A percentile compares a stretch with the other conserved stretches of the same genome.
These are phyloP conservation scores for Lepidochitona cinerea DNA, from an alignment of 2,888 invertebrate genomes.

Conservation along the genomic window DNA sequence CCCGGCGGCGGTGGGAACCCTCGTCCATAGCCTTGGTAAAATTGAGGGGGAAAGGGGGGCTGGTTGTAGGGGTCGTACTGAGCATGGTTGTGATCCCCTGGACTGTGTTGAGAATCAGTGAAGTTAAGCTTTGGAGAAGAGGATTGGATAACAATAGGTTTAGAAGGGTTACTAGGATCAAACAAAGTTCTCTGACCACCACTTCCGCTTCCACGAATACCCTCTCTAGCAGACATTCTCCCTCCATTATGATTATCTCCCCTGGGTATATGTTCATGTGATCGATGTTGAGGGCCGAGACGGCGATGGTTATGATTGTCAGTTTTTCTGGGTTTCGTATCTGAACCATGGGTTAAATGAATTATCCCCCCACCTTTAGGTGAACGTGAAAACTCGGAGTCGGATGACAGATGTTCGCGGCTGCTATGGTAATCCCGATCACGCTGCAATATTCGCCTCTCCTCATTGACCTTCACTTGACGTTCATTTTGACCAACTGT, in stretches of 20 bases:
- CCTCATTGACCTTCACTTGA: constrained; percentile 7
- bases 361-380: constrained; percentile 39
- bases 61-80: constrained; percentile 9
- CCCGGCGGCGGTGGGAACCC: background rate
- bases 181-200: constrained; percentile 52
- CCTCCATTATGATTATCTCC: background rate
- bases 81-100: constrained; percentile 18
- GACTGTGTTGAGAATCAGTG: constrained; percentile 17
- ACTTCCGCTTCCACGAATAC: background rate
- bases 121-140: constrained; percentile 11
- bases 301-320: background rate
- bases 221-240: background rate
- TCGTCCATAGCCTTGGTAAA: background rate
- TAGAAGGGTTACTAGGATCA: constrained; percentile 65
- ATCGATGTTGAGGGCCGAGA: background rate
- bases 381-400: constrained; percentile 11
- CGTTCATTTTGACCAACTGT: constrained; percentile 12
- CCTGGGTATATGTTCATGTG: background rate
- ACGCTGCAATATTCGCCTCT: background rate
- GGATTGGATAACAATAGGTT: constrained; percentile 49
- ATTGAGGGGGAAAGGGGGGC: constrained; percentile 2
- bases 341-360: constrained; percentile 36
- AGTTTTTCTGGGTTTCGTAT: constrained; percentile 12
- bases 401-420: background rate
- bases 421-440: background rate